These are phyloP conservation scores for Pristionchus entomophagus DNA, from an alignment of 2,888 invertebrate species.

Conservation along the genomic window DNA sequence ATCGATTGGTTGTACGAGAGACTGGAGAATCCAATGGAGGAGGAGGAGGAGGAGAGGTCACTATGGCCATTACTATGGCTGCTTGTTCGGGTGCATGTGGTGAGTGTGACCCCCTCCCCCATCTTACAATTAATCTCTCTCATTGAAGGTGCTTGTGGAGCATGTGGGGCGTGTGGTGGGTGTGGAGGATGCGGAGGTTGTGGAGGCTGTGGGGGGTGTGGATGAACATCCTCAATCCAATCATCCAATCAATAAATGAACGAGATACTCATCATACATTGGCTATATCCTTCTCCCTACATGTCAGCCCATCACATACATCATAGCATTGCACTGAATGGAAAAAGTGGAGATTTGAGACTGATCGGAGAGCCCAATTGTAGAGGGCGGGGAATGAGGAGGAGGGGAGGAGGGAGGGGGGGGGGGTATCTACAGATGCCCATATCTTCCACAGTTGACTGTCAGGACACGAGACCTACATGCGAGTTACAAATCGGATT, in stretches of 20 bases:
- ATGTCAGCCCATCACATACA: no score
- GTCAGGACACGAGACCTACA: no score
- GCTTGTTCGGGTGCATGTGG: conserved; percentile 34
- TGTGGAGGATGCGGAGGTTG: conserved; percentile 52
- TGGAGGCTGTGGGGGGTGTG: conserved; percentile 52
- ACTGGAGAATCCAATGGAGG: neutral
- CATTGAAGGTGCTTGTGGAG: conserved; percentile 50
- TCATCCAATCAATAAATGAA: neutral
- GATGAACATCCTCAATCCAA: neutral
- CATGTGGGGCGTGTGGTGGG: conserved; percentile 64
- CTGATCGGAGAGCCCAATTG: no score
- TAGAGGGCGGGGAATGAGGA: no score
- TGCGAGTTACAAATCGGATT: no score
- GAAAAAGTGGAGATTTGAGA: no score
- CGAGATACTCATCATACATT: no score
- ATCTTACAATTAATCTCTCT: neutral
- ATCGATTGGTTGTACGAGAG: conserved; percentile 56
- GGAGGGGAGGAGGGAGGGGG: no score
- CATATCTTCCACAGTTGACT: no score
- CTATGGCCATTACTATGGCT: neutral
- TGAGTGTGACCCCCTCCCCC: neutral
- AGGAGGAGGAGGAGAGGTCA: neutral
- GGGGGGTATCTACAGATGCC: no score
- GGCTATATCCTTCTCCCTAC: no score
- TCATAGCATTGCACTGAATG: no score